Conservation (phyloP, 2,888 invertebrate genomes). For the Caenorhabditis virilis region DNA sequence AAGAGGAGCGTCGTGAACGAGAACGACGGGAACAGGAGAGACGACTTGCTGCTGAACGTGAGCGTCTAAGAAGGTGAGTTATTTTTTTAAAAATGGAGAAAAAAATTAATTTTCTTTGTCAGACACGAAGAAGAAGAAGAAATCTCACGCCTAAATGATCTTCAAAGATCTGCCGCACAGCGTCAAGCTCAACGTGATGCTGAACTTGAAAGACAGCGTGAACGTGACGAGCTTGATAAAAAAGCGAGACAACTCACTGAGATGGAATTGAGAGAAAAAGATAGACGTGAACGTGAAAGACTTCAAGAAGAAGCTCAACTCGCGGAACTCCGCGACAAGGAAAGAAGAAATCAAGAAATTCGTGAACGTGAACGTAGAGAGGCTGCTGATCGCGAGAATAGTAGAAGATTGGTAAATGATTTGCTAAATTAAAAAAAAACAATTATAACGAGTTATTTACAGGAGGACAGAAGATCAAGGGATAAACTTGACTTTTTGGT, state of each 20-base stretch:
- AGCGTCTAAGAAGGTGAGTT: conserved; percentile 51
- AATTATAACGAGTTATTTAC: neutral
- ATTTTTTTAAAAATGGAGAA: too few species aligned
- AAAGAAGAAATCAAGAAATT: conserved; percentile 61
- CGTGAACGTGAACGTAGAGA: conserved; percentile 62
- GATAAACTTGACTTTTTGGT: conserved; percentile 62
- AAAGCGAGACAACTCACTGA: conserved; percentile 54
- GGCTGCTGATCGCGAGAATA: conserved; percentile 61
- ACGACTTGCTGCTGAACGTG: conserved; percentile 58
- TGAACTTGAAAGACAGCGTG: conserved; percentile 51
- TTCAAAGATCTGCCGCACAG: conserved; percentile 48
- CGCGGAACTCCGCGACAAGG: conserved; percentile 58
- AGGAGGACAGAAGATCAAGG: conserved; percentile 61
- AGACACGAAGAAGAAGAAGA: conserved; percentile 60
- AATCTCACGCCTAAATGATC: conserved; percentile 50
- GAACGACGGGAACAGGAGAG: conserved; percentile 58
- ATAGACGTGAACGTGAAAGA: conserved; percentile 58
- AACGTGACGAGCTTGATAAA: conserved; percentile 58
- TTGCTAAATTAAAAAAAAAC: neutral
- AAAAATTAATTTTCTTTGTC: conserved; percentile 1
- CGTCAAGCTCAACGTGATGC: conserved; percentile 41
- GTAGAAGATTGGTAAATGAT: conserved; percentile 33
- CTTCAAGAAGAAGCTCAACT: conserved; percentile 60
- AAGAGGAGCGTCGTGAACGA: conserved; percentile 61
- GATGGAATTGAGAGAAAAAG: conserved; percentile 57